Evolutionary conservation across 2,888 invertebrate species (phyloP).

Genomic region (Synergus umbraculus): DNA sequence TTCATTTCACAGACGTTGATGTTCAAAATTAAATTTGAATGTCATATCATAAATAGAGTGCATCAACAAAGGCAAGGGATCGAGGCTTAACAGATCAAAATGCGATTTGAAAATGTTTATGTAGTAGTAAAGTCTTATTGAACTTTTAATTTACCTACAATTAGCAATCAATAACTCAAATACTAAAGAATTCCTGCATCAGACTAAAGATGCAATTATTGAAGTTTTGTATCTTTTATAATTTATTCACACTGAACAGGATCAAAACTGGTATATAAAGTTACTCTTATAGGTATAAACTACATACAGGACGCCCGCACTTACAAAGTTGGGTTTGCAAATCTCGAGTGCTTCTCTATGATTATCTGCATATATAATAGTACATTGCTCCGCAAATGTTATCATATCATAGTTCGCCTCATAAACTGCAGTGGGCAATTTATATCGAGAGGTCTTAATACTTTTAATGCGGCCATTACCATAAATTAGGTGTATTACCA

Average conservation of each 20-base stretch:
- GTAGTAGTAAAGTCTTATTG: no score
- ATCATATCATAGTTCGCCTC: conserved; percentile 34
- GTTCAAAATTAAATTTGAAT: not conserved
- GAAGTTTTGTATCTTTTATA: not conserved
- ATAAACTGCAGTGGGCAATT: conserved; percentile 37
- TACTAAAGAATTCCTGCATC: not conserved
- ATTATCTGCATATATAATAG: conserved; percentile 15
- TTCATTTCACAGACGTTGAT: not conserved
- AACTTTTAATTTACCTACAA: no score
- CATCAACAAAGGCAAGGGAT: no score
- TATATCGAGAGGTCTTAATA: conserved; percentile 46
- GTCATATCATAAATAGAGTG: not conserved
- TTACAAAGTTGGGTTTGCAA: not conserved
- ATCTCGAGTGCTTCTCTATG: not conserved
- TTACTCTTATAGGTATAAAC: no score
- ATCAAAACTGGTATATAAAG: not conserved
- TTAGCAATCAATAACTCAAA: no score
- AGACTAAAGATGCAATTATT: not conserved
- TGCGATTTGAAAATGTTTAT: no score
- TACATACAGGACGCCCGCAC: not conserved
- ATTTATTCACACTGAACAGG: not conserved
- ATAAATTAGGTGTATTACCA: conserved; percentile 49
- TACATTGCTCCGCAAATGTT: conserved; percentile 33
- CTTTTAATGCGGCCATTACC: conserved; percentile 50
- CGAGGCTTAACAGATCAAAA: no score